A percentile compares a stretch with the other conserved stretches of the same genome.
Conservation (phyloP, 2,888 invertebrate genomes). For the Polia nebulosa region DNA sequence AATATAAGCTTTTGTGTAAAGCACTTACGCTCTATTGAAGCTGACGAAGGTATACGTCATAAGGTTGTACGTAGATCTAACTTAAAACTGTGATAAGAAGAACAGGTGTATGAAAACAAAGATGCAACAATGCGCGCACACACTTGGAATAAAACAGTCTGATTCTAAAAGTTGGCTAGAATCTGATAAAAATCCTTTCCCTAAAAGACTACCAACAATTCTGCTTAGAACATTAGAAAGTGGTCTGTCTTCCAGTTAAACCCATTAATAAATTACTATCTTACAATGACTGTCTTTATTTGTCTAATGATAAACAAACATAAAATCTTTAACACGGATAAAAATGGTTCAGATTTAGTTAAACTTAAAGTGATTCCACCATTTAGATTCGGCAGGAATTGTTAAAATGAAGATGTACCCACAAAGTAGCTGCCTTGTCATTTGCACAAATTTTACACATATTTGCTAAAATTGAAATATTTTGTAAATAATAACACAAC, state of each 20-base stretch:
- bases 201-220: neutral
- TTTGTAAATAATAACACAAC: too few species aligned
- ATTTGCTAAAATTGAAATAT: too few species aligned
- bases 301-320: neutral
- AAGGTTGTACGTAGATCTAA: neutral
- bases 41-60: constrained; percentile 25
- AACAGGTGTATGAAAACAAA: neutral
- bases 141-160: neutral
- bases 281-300: neutral
- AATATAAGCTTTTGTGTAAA: constrained; percentile 10
- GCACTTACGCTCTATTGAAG: neutral
- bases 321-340: neutral
- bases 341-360: neutral
- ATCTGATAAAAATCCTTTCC: neutral
- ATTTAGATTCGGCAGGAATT: neutral
- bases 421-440: neutral
- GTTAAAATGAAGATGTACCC: neutral
- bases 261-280: neutral
- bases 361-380: neutral
- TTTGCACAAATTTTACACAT: neutral
- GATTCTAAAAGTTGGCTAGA: neutral
- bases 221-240: too few species aligned
- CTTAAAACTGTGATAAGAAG: neutral
- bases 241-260: too few species aligned
- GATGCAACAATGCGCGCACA: neutral